phyloP scores from a whole-genome alignment of 2,113 vertebrate genomes.

The Chlamydotis undulata region DNA sequence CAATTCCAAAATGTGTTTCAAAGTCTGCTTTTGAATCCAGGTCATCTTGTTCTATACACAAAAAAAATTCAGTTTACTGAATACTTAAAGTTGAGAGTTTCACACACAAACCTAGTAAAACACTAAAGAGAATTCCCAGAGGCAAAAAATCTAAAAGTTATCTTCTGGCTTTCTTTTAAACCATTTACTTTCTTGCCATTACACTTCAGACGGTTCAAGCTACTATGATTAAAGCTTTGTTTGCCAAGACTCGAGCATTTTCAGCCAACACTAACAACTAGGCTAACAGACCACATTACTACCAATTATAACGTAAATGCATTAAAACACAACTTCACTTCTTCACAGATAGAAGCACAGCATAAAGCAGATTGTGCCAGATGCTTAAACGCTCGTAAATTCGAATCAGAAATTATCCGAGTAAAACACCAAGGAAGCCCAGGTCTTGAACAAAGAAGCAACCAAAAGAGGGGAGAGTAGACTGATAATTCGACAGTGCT shows the following conservation, averaged over 20 bases:
- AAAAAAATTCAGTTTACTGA: background rate
- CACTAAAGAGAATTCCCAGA: background rate
- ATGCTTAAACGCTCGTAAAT: background rate
- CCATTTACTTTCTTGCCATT: background rate
- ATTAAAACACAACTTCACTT: conserved; percentile 8
- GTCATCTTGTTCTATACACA: conserved; percentile 83
- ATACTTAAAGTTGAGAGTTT: background rate
- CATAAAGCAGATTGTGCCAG: conserved; percentile 45
- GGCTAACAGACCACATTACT: background rate
- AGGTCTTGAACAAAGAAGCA: background rate
- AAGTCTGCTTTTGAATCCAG: conserved; percentile 87
- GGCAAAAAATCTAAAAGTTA: background rate
- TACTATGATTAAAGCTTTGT: background rate
- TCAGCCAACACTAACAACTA: background rate
- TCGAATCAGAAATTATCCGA: background rate
- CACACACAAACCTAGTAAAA: background rate
- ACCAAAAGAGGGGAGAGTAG: background rate
- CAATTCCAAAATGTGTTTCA: conserved; percentile 90
- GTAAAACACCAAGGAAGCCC: background rate
- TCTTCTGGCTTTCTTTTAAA: background rate
- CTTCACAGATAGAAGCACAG: conserved; percentile 33
- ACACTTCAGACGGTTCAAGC: background rate
- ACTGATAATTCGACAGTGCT: background rate
- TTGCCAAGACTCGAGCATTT: background rate
- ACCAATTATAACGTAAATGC: background rate